Percentiles rank a stretch among this genome's conserved stretches.
Evolutionary conservation across 1,140 invertebrate species (phyloP).

Genomic region (Procambarus virginalis): DNA sequence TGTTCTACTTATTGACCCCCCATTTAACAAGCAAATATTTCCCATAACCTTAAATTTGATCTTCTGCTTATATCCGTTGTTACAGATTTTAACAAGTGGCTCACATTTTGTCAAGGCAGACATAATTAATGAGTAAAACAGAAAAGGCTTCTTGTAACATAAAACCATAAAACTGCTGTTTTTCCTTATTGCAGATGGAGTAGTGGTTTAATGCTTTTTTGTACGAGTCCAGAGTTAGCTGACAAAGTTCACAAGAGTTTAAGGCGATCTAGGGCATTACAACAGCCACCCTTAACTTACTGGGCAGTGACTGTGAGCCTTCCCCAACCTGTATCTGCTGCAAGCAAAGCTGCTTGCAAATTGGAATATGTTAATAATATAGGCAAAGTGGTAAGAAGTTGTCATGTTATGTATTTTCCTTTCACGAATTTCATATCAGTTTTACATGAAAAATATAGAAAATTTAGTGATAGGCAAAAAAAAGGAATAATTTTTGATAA

Average conservation of each 20-base stretch:
- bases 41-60: no score
- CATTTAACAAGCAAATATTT: no score
- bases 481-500: no score
- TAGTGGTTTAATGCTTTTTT: constrained; percentile 45
- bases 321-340: constrained; percentile 6
- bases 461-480: no score
- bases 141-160: no score
- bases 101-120: no score
- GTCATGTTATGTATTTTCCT: background rate
- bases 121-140: no score
- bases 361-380: constrained; percentile 33
- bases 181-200: constrained; percentile 36
- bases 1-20: no score
- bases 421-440: no score
- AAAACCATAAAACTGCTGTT: background rate
- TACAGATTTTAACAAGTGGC: no score
- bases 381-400: constrained; percentile 41
- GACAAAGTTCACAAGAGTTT: constrained; percentile 45
- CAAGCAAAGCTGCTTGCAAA: background rate
- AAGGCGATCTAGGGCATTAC: background rate
- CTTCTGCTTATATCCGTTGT: no score
- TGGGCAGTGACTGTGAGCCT: constrained; percentile 40
- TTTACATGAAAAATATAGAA: no score
- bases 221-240: background rate
- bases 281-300: constrained; percentile 3